These are phyloP conservation scores for Brachionus paranguensis DNA, from an alignment of 1,140 invertebrate species.

Conservation along the genomic window DNA sequence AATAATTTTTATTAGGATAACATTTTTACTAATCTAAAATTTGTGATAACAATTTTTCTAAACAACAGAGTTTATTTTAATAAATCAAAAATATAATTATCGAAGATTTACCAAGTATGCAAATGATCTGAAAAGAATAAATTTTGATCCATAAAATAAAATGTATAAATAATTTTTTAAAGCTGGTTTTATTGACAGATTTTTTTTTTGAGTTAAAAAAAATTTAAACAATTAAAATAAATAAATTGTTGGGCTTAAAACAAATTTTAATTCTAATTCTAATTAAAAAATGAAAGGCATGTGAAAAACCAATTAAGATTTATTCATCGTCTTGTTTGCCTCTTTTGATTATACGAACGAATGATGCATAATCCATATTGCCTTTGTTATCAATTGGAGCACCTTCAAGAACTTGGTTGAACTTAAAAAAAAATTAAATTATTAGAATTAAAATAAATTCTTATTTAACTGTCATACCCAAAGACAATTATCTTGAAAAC, in stretches of 20 bases:
- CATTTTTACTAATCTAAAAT: no score
- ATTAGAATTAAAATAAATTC: neutral
- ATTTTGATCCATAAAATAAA: no score
- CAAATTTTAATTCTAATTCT: neutral
- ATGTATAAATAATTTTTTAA: no score
- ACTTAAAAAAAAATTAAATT: slow-evolving; percentile 16
- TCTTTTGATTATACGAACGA: slow-evolving; percentile 39
- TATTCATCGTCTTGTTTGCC: slow-evolving; percentile 41
- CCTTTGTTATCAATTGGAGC: slow-evolving; percentile 35
- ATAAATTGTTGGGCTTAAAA: neutral
- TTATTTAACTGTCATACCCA: no score
- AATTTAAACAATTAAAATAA: neutral
- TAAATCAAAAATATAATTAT: no score
- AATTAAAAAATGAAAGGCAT: neutral
- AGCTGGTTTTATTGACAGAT: neutral
- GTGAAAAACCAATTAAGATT: neutral
- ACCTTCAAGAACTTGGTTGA: slow-evolving; percentile 36
- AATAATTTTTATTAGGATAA: no score
- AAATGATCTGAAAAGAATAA: no score
- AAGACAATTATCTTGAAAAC: no score
- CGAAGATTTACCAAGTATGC: no score
- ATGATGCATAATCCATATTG: slow-evolving; percentile 34
- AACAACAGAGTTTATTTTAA: no score
- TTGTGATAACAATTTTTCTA: no score
- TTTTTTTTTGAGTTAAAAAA: neutral